A percentile compares a stretch with the other conserved stretches of the same genome.
Conservation (phyloP, 53 echinoderm and acorn worm species). For the Zoroaster sp. region DNA sequence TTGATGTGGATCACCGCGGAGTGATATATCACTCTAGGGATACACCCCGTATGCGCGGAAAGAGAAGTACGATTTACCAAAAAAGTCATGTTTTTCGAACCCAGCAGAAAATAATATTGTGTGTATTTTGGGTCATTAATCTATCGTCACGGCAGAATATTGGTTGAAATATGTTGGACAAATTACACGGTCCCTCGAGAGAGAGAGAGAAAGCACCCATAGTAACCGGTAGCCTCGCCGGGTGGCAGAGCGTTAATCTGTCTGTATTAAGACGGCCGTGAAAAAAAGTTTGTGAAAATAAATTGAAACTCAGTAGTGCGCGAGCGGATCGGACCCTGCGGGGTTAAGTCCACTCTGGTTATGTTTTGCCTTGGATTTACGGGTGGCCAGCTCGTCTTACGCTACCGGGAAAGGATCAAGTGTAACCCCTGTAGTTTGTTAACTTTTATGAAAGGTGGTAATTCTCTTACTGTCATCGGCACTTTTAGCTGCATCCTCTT, state of each 20-base stretch:
- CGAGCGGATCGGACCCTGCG: neutral
- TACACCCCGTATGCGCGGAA: conserved; percentile 6
- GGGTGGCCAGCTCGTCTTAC: neutral
- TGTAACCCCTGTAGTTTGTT: no score
- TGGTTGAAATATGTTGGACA: conserved; percentile 19
- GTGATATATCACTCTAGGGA: conserved; percentile 18
- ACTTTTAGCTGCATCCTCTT: no score
- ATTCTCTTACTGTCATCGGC: no score
- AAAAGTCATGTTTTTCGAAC: neutral
- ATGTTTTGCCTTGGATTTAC: neutral
- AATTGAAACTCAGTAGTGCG: neutral
- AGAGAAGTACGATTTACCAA: neutral
- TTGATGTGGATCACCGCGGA: conserved; percentile 40
- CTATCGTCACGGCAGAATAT: conserved; percentile 15
- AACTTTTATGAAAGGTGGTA: no score
- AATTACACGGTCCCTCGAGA: conserved; percentile 1
- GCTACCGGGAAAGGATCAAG: no score
- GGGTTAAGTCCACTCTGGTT: conserved; percentile 6
- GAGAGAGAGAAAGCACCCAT: no score
- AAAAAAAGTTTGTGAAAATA: neutral
- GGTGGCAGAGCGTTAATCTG: neutral
- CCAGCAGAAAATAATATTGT: conserved; percentile 51
- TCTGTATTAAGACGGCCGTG: neutral
- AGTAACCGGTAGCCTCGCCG: neutral
- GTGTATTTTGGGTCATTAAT: conserved; percentile 36